Base-by-base conservation (phyloP, 92 coral and sea anemone genomes). In the Epizoanthus illoricatus region DNA sequence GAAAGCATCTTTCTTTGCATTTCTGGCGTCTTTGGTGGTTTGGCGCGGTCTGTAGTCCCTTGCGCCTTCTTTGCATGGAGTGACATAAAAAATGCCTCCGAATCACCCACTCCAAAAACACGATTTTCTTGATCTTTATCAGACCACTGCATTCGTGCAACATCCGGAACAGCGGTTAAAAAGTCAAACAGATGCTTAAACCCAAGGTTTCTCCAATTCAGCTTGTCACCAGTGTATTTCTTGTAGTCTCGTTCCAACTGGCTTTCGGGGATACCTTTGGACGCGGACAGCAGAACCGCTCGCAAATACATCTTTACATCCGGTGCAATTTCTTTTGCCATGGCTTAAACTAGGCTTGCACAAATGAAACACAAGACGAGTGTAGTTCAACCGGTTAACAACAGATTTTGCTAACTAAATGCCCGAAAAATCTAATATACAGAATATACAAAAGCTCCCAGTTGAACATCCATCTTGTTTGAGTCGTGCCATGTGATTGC, bases 81-180 rank as follows among this genome's bases (percentile, higher is more conserved):
- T 0, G 98, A 93, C 83, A 92, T 79, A 81, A 57, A 95, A n/a
- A 88, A 86, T 0, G 86, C 89, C 40, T 91, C 84, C 3, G 66
- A 2, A 7, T 88, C 91, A 4, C 80, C 81, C 0, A 91, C 93
- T 5, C 96, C 98, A 65, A 89, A 95, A 4, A 95, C 92, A 21
- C 85, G 85, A 80, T 95, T 95, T 65, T 93, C 96, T 8, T 88
- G 75, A 68, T 95, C 93, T 58, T 95, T 95, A 1, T 79, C 80
- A 16, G 94, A 91, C 83, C 89, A 95, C 17, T 94, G 88, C 86
- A 95, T 71, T 20, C 95, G 74, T 52, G 94, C 97, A 54, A 95
- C 96, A 74, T 93, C 98, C 7, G 98, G 98, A 23, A 95, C 69
- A 2, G 98, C 98, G 13, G 74, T 71, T 67, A 95, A 80, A 86